These are phyloP conservation scores for Galerucella nymphaeae DNA, from an alignment of 2,888 invertebrate genomes.

Conservation along the genomic window DNA sequence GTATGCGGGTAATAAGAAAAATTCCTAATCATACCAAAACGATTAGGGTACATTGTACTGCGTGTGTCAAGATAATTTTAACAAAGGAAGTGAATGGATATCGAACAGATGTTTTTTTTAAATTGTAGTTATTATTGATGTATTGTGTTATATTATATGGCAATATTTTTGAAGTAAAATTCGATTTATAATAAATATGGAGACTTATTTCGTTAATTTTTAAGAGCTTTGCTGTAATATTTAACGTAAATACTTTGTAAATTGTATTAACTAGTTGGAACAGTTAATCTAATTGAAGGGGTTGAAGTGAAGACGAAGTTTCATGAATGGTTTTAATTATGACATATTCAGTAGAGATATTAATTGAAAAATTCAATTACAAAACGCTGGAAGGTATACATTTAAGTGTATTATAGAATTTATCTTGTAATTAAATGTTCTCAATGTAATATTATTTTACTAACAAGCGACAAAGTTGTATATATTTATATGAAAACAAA, in stretches of 20 bases:
- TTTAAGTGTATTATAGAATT: neutral
- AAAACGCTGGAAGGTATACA: constrained; percentile 1
- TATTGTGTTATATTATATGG: neutral
- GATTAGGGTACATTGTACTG: constrained; percentile 49
- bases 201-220: neutral
- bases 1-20: constrained; percentile 54
- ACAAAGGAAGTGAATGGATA: constrained; percentile 39
- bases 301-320: constrained; percentile 17
- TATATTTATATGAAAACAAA: neutral
- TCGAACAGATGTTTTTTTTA: constrained; percentile 41
- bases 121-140: constrained; percentile 4
- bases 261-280: neutral
- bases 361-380: constrained; percentile 20
- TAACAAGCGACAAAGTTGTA: neutral
- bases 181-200: too few species aligned
- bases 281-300: constrained; percentile 20
- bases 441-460: neutral
- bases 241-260: neutral
- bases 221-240: neutral
- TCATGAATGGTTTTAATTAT: constrained; percentile 10
- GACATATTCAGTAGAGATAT: constrained; percentile 6
- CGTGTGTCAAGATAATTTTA: constrained; percentile 41
- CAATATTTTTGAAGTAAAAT: neutral
- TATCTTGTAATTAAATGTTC: neutral
- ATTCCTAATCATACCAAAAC: constrained; percentile 45